These are phyloP conservation scores for Psilanteris sp. DNA, from an alignment of 1,140 invertebrate genomes.

Conservation along the genomic window DNA sequence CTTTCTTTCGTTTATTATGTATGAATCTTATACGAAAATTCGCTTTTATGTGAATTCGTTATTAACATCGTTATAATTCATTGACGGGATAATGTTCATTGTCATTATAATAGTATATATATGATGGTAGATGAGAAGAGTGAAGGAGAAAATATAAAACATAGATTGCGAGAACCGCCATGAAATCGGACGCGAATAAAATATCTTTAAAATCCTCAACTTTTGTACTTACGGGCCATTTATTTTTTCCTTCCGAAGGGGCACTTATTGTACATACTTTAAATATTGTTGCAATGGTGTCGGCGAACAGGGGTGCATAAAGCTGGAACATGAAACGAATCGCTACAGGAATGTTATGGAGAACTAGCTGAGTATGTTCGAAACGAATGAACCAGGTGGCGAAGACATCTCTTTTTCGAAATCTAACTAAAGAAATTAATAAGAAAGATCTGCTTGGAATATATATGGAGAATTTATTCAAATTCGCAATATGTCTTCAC, in stretches of 20 bases:
- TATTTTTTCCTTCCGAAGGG: conserved; percentile 33
- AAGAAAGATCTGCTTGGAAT: conserved; percentile 27
- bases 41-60: too few species aligned
- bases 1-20: conserved; percentile 1
- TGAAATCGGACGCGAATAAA: too few species aligned
- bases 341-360: conserved; percentile 21
- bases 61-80: too few species aligned
- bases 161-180: too few species aligned
- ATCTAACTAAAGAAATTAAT: conserved; percentile 30
- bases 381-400: conserved; percentile 21
- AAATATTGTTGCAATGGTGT: conserved; percentile 71
- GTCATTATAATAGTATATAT: too few species aligned
- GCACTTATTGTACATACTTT: conserved; percentile 76
- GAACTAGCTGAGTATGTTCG: conserved; percentile 1
- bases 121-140: too few species aligned
- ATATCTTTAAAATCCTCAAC: too few species aligned
- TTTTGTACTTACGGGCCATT: too few species aligned
- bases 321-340: conserved; percentile 45
- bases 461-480: conserved; percentile 48
- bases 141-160: too few species aligned
- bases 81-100: too few species aligned
- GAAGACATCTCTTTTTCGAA: conserved; percentile 31
- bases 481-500: conserved; percentile 15
- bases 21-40: too few species aligned
- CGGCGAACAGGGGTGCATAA: conserved; percentile 32